A percentile compares a stretch with the other conserved stretches of the same genome.
Evolutionary conservation across 2,888 invertebrate species (phyloP).

Genomic region (Poecilus cupreus): DNA sequence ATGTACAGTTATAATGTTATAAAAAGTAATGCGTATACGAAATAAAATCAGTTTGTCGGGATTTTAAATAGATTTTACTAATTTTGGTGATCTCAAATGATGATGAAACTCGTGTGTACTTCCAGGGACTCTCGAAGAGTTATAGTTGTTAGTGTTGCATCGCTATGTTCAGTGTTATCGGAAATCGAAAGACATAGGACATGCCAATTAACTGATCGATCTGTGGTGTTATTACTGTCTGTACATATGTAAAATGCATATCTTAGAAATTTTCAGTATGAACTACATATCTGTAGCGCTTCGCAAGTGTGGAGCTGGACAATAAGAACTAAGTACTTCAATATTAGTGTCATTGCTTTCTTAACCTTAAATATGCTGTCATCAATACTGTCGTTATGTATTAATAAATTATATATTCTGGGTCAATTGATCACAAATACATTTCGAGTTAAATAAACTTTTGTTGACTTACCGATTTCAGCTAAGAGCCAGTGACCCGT

Average conservation of each 20-base stretch:
- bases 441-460: no score
- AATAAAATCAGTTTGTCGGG: not conserved
- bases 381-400: not conserved
- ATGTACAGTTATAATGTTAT: not conserved
- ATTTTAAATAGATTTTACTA: not conserved
- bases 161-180: conserved; percentile 16
- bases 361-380: conserved; percentile 11
- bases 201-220: not conserved
- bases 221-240: conserved; percentile 33
- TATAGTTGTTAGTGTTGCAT: conserved; percentile 24
- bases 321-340: conserved; percentile 36
- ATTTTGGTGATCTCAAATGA: not conserved
- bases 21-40: conserved; percentile 12
- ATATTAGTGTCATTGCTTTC: conserved; percentile 12
- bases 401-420: conserved; percentile 31
- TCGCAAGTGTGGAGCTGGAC: conserved; percentile 24
- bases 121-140: conserved; percentile 7
- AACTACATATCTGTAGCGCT: conserved; percentile 36
- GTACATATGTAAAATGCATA: conserved; percentile 53
- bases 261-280: conserved; percentile 34
- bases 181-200: conserved; percentile 7
- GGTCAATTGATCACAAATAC: no score
- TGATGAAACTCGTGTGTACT: not conserved
- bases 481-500: no score
- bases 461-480: no score